Evolutionary conservation across 2,113 vertebrate genomes (phyloP).

Genomic region (Elanus axillaris): DNA sequence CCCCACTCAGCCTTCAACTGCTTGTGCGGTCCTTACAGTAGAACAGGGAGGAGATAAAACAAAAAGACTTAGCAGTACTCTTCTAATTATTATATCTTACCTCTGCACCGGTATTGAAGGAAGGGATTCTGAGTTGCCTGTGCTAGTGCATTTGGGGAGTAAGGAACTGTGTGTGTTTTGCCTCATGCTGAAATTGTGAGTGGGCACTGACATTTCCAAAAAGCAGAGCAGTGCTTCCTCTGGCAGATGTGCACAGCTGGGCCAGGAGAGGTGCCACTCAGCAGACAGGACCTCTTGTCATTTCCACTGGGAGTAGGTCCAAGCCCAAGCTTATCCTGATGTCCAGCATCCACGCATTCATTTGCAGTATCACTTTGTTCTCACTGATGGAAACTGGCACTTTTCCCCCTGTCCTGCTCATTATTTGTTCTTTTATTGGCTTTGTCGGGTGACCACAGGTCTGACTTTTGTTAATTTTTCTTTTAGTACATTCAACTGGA

Average conservation of each 20-base stretch:
- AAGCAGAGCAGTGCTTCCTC: neutral
- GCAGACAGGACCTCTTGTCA: neutral
- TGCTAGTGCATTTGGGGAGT: accelerated
- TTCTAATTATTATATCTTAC: neutral
- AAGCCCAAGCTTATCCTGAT: neutral
- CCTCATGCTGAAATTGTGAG: neutral
- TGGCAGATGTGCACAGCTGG: too few relatives aligned
- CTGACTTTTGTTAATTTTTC: conserved; percentile 48
- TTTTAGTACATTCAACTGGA: conserved; percentile 96
- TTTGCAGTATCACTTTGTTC: neutral
- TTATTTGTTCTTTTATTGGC: neutral
- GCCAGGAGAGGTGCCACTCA: neutral
- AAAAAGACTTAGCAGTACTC: neutral
- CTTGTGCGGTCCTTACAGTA: neutral
- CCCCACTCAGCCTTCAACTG: neutral
- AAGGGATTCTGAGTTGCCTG: neutral
- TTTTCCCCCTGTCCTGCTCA: neutral
- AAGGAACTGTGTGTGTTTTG: neutral
- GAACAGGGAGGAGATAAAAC: neutral
- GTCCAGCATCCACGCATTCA: neutral
- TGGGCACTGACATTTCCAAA: neutral
- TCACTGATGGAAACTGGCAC: neutral
- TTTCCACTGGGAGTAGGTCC: neutral
- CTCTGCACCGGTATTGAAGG: neutral
- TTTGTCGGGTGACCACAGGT: neutral